Conservation (phyloP, 2,113 vertebrate species). For the Daboia siamensis region DNA sequence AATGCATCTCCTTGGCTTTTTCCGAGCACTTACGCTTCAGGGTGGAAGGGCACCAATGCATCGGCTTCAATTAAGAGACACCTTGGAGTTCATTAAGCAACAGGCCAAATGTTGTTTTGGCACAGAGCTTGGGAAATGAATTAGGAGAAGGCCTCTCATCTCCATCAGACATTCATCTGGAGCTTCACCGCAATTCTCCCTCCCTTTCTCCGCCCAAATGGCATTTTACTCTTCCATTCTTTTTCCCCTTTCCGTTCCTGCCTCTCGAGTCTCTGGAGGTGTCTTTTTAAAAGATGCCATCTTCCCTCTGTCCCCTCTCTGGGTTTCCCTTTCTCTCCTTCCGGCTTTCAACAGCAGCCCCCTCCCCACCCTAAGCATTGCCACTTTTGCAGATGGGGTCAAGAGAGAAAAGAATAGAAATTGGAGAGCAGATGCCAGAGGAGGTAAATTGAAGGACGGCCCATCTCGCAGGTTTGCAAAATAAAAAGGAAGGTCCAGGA, state of each 20-base stretch:
- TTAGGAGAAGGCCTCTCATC: slow-evolving; percentile 77
- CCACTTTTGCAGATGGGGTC: slow-evolving; percentile 65
- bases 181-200: slow-evolving; percentile 58
- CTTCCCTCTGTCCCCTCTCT: slow-evolving; percentile 67
- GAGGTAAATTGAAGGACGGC: neutral
- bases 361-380: slow-evolving; percentile 18
- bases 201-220: slow-evolving; percentile 64
- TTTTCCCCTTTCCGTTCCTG: slow-evolving; percentile 57
- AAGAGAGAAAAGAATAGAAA: neutral
- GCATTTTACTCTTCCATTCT: slow-evolving; percentile 74
- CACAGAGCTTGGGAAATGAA: slow-evolving; percentile 82
- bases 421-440: slow-evolving; percentile 39
- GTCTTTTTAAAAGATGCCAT: slow-evolving; percentile 70
- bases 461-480: neutral
- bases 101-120: slow-evolving; percentile 90
- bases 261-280: slow-evolving; percentile 78
- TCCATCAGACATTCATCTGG: slow-evolving; percentile 68
- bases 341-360: slow-evolving; percentile 64
- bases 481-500: neutral
- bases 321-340: slow-evolving; percentile 57
- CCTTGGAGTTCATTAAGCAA: slow-evolving; percentile 89
- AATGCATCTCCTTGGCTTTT: slow-evolving; percentile 83
- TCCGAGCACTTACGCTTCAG: slow-evolving; percentile 78
- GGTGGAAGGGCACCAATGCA: slow-evolving; percentile 76
- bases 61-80: slow-evolving; percentile 90